Evolutionary conservation across 2,113 vertebrate species (phyloP).

Genomic region (Scolopax mira): DNA sequence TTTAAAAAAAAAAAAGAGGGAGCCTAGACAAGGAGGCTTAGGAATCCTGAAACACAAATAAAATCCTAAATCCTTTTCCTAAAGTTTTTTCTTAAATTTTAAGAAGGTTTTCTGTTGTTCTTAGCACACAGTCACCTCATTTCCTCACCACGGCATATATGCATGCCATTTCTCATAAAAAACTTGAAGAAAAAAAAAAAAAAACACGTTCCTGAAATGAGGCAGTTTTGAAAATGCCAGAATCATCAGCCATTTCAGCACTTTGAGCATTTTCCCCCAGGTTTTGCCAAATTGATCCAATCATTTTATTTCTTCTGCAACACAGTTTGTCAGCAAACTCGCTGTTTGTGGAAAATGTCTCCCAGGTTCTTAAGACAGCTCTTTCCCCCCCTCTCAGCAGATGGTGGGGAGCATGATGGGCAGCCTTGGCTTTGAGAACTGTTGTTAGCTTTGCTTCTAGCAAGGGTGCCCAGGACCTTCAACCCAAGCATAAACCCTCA

Average conservation of each 20-base stretch:
- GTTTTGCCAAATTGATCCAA: conserved; percentile 64
- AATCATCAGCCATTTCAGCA: conserved; percentile 61
- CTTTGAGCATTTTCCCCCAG: conserved; percentile 37
- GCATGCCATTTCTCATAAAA: conserved; percentile 5
- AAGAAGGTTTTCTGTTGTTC: background rate
- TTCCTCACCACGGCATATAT: background rate
- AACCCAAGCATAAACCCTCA: background rate
- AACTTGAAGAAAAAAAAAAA: background rate
- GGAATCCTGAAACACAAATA: background rate
- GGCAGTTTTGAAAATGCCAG: conserved; percentile 55
- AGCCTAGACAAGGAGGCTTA: background rate
- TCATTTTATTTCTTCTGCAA: conserved; percentile 55
- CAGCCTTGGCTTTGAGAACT: background rate
- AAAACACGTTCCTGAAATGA: conserved; percentile 21
- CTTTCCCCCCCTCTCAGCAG: background rate
- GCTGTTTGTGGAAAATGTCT: background rate
- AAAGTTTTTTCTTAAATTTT: background rate
- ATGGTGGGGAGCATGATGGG: rapidly evolving
- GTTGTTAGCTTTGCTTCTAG: background rate
- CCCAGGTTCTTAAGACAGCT: background rate
- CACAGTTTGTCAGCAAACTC: conserved; percentile 36
- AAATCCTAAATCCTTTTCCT: background rate
- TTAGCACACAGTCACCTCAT: background rate
- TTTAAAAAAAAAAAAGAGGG: background rate
- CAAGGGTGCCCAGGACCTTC: background rate